Evolutionary conservation across 2,888 invertebrate species (phyloP), one percentile per base, ranked within the genome.

Genomic region (Plagodis pulveraria): DNA sequence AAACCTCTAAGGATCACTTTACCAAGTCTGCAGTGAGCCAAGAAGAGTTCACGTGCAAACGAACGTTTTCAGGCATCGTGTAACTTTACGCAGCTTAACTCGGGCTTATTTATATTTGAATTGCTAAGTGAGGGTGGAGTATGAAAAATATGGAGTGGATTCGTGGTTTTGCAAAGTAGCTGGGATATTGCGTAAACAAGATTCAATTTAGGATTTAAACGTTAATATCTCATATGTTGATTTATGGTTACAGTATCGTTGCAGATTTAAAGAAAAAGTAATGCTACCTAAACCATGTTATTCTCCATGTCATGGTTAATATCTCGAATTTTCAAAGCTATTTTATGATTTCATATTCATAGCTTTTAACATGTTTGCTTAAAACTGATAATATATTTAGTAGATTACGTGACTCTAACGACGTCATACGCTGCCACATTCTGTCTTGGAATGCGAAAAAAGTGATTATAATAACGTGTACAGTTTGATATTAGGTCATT

Each of bases 1-100:
- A 63, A 67, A 63, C 59, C 57, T 58, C 49, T 49, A 47, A 57
- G 48, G 49, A 65, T 65, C 54, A 62, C 59, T 59, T 51, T 38
- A 44, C 52, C 43, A 54, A 57, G 65, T 57, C 50, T 38, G 56
- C 43, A 42, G 49, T n/a, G 36, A 59, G 63, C 52, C 55, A 55
- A 55, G 51, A 55, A 49, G 58, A 60, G 49, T 54, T 43, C 43
- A 40, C 54, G 50, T n/a, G 59, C 46, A 51, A 59, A 54, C 47
- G 49, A 40, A 11, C 44, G 52, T 52, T 60, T 52, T 52, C 56
- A 60, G 51, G 52, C 52, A 49, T 52, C 60, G 49, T 38, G 56
- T 52, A 56, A 56, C 56, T 56, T 60, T 35, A 47, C 48, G 41
- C 43, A 47, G 50, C 56, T 54, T 38, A 44, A 55, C 50, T 49